Evolutionary conservation across 2,113 vertebrate species (phyloP).

Genomic region (Erythrocebus patas): DNA sequence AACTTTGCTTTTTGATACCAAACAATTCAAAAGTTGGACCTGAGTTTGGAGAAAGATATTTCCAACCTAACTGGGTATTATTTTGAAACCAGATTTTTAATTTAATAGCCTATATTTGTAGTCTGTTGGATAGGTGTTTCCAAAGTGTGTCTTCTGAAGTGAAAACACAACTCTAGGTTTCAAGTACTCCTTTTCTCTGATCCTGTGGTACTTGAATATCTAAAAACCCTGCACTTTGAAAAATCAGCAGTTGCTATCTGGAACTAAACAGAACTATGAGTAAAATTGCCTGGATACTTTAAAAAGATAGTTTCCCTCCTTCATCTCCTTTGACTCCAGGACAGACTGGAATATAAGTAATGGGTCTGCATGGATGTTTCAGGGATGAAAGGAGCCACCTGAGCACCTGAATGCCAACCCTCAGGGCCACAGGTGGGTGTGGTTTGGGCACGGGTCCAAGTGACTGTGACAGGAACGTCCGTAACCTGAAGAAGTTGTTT

Average conservation of each 20-base stretch:
- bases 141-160: constrained; percentile 4
- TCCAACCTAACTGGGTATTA: background rate
- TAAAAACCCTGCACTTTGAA: constrained; percentile 33
- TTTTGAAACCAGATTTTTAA: constrained; percentile 1
- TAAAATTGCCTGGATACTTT: background rate
- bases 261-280: background rate
- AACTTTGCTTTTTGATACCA: constrained; percentile 65
- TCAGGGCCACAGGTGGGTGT: background rate
- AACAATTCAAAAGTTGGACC: constrained; percentile 42
- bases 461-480: background rate
- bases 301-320: background rate
- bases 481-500: constrained; percentile 40
- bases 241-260: background rate
- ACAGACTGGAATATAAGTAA: background rate
- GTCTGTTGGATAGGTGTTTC: background rate
- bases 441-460: background rate
- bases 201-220: constrained; percentile 25
- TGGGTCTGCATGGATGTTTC: background rate
- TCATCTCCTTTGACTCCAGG: background rate
- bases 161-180: background rate
- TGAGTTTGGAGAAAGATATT: constrained; percentile 27
- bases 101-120: background rate
- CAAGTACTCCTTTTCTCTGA: background rate
- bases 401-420: background rate
- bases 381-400: background rate